Evolutionary conservation across 1,140 invertebrate genomes (phyloP).

Genomic region (Drosophila nasuta): DNA sequence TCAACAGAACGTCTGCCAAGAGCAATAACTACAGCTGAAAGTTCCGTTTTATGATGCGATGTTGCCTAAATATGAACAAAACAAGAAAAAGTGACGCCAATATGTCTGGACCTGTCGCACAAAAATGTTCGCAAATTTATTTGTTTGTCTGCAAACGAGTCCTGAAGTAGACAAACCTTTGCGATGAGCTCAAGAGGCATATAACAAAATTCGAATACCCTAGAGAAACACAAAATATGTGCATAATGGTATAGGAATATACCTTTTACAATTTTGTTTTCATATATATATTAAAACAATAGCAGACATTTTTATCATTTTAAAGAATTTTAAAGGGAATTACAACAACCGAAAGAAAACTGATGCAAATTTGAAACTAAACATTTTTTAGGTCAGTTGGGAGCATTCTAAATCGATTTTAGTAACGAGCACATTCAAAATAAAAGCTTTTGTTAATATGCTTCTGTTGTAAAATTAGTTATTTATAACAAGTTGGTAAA

Average conservation of each 20-base stretch:
- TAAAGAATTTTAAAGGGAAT: no score
- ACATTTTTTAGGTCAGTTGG: not conserved
- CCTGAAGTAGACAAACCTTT: conserved; percentile 38
- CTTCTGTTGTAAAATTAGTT: conserved; percentile 23
- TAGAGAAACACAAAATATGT: not conserved
- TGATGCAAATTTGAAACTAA: not conserved
- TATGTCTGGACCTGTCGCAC: conserved; percentile 68
- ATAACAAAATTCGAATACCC: conserved; percentile 13
- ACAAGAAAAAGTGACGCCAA: conserved; percentile 62
- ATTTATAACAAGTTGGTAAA: conserved; percentile 14
- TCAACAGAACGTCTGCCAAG: conserved; percentile 42
- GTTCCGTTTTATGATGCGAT: conserved; percentile 72
- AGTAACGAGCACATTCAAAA: not conserved
- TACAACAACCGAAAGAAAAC: not conserved
- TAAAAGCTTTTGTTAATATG: conserved; percentile 5
- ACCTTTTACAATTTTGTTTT: no score
- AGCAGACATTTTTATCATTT: no score
- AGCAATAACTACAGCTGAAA: conserved; percentile 46
- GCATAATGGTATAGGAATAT: no score
- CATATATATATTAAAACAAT: no score
- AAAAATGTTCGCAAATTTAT: conserved; percentile 66
- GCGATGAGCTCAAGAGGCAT: not conserved
- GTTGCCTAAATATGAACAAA: conserved; percentile 65
- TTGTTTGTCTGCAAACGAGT: conserved; percentile 54
- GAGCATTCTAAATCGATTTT: not conserved